Evolutionary conservation across 2,797 vertebrate genomes (phyloP), one percentile per base, ranked within the genome.

Genomic region (Thalassophryne amazonica): DNA sequence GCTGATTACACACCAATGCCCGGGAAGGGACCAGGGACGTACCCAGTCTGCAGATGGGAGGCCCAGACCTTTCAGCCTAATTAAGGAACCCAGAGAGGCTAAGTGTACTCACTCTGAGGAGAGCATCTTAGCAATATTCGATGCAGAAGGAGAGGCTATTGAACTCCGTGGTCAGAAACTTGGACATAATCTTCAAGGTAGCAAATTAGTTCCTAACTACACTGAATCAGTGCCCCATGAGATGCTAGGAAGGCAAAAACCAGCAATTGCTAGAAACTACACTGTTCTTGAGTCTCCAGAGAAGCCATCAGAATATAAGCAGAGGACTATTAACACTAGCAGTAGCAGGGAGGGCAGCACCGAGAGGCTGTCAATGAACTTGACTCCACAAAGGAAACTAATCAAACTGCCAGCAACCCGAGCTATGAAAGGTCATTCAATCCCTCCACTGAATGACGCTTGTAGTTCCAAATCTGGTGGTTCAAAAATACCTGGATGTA

Each of bases 31-130:
- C 7, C 86, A 88, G 61, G 79, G 23, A 47, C 76, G 75, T 4
- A 78, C 84, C 24, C 49, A 74, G 79, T 86, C 78, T 29, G 77
- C 84, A 29, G 92, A 93, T 19, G 86, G 83, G 15, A 87, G 86
- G 70, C 88, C 87, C 6, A 80, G 86, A 67, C 85, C 89, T 9
- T 87, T 90, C 30, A 90, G 89, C 66, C 85, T 94, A 18, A 77
- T 93, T 38, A 92, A 91, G 59, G 90, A 91, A 49, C 85, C 90
- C 38, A 90, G 86, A 42, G 84, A 61, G 43, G 50, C 86, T 12
- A 90, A 87, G 61, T 87, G 88, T 59, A 88, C 91, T 31, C 92
- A 92, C 76, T 94, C 94, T 4, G 92, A 94, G 67, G 93, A 95
- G 72, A 92, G 91, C 42, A 69, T 93, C 20, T 80, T 83, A 0